Evolutionary conservation across 1,140 invertebrate genomes (phyloP).

Genomic region (Atta texana): DNA sequence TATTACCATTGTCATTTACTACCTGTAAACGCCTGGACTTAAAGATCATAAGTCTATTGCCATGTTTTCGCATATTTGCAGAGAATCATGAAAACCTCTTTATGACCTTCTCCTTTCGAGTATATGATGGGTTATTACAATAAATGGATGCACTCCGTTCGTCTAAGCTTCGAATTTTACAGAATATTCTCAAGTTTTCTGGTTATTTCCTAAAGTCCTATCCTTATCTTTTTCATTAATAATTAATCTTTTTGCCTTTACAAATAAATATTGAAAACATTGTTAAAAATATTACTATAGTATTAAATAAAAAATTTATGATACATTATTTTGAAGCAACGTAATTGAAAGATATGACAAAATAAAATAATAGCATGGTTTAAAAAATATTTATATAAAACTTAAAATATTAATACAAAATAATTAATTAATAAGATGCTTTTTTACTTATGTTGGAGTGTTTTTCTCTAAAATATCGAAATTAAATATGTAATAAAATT

Average conservation of each 20-base stretch:
- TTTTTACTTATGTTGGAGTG: not conserved
- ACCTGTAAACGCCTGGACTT: conserved; percentile 53
- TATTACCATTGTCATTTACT: conserved; percentile 68
- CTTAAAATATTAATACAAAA: not conserved
- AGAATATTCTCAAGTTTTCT: conserved; percentile 37
- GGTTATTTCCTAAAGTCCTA: conserved; percentile 14
- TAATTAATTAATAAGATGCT: not conserved
- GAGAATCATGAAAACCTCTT: conserved; percentile 55
- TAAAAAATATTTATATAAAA: not conserved
- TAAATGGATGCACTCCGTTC: conserved; percentile 72
- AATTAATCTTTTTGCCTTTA: not conserved
- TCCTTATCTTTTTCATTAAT: not conserved
- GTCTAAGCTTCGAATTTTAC: conserved; percentile 69
- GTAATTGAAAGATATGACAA: not conserved
- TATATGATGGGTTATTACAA: conserved; percentile 71
- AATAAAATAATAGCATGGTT: not conserved
- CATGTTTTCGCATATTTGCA: conserved; percentile 68
- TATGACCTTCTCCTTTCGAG: conserved; percentile 69
- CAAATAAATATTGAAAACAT: not conserved
- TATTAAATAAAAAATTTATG: conserved; percentile 24
- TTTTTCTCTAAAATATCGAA: not conserved
- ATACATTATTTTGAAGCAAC: not conserved
- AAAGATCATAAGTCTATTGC: conserved; percentile 55
- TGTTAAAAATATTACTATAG: not conserved
- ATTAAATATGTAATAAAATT: conserved; percentile 2